Conservation (phyloP, 1,140 invertebrate species). For the Colletes latitarsis region DNA sequence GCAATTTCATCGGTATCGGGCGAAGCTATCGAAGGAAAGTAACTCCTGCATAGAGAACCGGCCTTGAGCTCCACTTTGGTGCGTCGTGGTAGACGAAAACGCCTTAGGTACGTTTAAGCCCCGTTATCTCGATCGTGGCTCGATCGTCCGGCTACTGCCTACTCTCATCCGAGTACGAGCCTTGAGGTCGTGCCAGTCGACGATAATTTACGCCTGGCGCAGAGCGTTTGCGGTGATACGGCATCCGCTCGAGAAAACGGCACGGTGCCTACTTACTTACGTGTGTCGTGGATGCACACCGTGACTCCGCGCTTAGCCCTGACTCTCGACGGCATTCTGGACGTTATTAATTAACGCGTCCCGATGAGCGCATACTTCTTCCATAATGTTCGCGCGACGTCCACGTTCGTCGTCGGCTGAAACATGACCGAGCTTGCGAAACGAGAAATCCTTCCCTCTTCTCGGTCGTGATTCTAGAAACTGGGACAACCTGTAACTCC, state of each 20-base stretch:
- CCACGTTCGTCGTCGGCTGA: not conserved
- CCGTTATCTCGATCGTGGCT: conserved; percentile 64
- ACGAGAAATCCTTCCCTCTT: not conserved
- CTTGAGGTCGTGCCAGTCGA: conserved; percentile 64
- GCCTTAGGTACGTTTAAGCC: conserved; percentile 58
- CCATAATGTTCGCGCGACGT: not conserved
- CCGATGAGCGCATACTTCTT: not conserved
- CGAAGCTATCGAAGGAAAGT: conserved; percentile 16
- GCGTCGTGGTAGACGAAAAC: conserved; percentile 47
- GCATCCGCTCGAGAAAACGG: conserved; percentile 1
- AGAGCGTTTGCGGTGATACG: conserved; percentile 29
- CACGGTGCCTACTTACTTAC: not conserved
- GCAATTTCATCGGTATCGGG: conserved; percentile 27
- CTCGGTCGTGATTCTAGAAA: too few relatives aligned
- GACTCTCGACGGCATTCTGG: not conserved
- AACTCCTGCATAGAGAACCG: conserved; percentile 42
- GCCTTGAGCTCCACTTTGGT: conserved; percentile 54
- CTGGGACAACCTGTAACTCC: too few relatives aligned
- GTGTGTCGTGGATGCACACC: not conserved
- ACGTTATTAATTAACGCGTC: conserved; percentile 5
- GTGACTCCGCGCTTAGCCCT: not conserved
- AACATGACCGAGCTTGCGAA: not conserved
- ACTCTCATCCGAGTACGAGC: conserved; percentile 46
- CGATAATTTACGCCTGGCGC: conserved; percentile 64
- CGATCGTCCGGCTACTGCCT: conserved; percentile 54